Base-by-base conservation (phyloP, 2,888 invertebrate genomes). In the Sarcophaga variegata region DNA sequence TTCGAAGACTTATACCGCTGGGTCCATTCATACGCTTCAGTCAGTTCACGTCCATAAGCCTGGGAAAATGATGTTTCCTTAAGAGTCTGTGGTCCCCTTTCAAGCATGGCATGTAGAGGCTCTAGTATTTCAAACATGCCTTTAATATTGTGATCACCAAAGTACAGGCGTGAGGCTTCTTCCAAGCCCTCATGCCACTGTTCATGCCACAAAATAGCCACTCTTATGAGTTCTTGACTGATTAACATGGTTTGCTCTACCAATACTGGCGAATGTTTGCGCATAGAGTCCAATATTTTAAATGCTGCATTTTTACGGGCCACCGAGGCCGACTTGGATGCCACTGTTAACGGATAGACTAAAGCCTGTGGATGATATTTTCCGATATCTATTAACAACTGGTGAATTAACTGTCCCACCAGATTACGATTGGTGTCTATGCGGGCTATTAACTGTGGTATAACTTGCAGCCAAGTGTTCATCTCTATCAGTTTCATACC, bases 191-290 rank as follows among this genome's bases (percentile, higher is more conserved):
- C 99, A 92, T 99, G 98, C 99, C 99, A 99, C 91, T 99, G 96
- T 93, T 99, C 99, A 92, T 99, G 99, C 99, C 99, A 99, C 22
- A 99, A 94, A 89, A 99, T 99, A 2, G 99, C 99, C 1, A 99
- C 99, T 79, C 99, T 95, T 83, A 99, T 99, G 72, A 99, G 94
- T 93, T 99, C 99, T 90, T 99, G 99, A 67, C 98, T 96, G 86
- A 98, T 99, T 97, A 98, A 97, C 90, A 98, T 96, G 0, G 99
- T 99, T 93, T 99, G 99, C 90, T 97, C 97, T 0, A 99, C 99
- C 70, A 99, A 94, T 47, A 96, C 96, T 20, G 96, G 96, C 76
- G 98, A 98, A 93, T 99, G 98, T 88, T 99, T 99, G 89, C 97
- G 96, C 98, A 99, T 99, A 64, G 97, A 97, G 89, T 97, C 97